These are phyloP conservation scores for Eretmochelys imbricata DNA, from an alignment of 2,113 vertebrate genomes.

Conservation along the genomic window DNA sequence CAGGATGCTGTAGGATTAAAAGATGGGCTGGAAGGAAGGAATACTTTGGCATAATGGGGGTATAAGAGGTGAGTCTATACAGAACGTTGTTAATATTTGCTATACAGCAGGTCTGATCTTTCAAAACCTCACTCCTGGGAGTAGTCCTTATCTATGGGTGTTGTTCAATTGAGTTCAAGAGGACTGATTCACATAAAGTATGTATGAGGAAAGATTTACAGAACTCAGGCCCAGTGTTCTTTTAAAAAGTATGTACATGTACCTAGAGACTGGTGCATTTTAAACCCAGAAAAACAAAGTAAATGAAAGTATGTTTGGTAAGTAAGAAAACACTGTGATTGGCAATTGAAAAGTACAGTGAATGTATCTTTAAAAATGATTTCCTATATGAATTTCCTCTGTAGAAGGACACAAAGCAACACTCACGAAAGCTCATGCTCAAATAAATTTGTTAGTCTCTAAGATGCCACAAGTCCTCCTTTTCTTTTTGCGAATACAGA, in stretches of 20 bases:
- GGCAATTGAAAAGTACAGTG: fast-evolving
- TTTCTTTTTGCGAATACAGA: no score
- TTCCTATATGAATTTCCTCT: not conserved
- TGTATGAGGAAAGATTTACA: not conserved
- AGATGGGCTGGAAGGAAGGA: not conserved
- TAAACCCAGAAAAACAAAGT: not conserved
- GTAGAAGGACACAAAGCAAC: not conserved
- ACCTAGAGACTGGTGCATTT: not conserved
- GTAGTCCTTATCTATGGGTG: not conserved
- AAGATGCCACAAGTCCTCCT: no score
- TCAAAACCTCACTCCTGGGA: not conserved
- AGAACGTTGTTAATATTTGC: not conserved
- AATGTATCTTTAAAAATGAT: not conserved
- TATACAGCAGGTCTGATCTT: not conserved
- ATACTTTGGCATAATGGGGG: not conserved
- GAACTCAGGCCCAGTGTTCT: not conserved
- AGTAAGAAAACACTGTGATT: not conserved
- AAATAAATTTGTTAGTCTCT: no score
- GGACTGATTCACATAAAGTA: not conserved
- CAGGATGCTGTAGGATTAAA: not conserved
- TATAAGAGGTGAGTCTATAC: not conserved
- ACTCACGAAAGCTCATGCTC: no score
- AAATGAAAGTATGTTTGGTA: not conserved
- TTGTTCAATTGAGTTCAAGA: not conserved
- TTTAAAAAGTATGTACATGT: not conserved